Evolutionary conservation across 2,113 vertebrate species (phyloP).

Genomic region (Hydrolagus affinis): DNA sequence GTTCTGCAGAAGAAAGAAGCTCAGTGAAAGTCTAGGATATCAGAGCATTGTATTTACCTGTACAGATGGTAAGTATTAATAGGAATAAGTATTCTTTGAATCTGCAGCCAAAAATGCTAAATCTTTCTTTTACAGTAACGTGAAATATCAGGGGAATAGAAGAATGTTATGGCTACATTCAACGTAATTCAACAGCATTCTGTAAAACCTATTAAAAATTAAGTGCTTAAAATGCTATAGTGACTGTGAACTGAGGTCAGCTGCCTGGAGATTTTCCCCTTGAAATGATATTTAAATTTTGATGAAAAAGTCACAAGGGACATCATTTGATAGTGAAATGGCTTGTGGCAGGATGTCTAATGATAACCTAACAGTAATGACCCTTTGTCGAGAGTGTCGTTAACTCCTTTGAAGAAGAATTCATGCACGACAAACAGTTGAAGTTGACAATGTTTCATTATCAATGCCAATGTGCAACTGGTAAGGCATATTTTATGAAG

Average conservation of each 20-base stretch:
- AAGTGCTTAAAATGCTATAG: conserved; percentile 7
- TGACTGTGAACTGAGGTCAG: conserved; percentile 6
- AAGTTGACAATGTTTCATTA: background rate
- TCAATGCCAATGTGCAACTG: background rate
- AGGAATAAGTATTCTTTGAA: background rate
- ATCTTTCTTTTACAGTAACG: background rate
- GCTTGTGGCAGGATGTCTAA: background rate
- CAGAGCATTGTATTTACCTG: background rate
- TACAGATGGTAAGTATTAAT: background rate
- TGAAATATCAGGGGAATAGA: background rate
- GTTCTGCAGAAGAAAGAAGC: background rate
- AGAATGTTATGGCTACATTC: background rate
- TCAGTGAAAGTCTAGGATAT: background rate
- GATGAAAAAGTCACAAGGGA: background rate
- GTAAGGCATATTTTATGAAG: background rate
- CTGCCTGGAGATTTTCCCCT: background rate
- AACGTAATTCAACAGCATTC: background rate
- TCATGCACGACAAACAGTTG: background rate
- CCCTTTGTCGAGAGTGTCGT: background rate
- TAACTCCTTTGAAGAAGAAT: conserved; percentile 1
- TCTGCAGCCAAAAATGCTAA: background rate
- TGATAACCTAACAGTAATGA: background rate
- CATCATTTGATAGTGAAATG: background rate
- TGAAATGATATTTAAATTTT: background rate
- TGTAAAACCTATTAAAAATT: conserved; percentile 6